Evolutionary conservation across 2,113 vertebrate species (phyloP), one percentile per base, ranked within the genome.

Genomic region (Gobius niger): DNA sequence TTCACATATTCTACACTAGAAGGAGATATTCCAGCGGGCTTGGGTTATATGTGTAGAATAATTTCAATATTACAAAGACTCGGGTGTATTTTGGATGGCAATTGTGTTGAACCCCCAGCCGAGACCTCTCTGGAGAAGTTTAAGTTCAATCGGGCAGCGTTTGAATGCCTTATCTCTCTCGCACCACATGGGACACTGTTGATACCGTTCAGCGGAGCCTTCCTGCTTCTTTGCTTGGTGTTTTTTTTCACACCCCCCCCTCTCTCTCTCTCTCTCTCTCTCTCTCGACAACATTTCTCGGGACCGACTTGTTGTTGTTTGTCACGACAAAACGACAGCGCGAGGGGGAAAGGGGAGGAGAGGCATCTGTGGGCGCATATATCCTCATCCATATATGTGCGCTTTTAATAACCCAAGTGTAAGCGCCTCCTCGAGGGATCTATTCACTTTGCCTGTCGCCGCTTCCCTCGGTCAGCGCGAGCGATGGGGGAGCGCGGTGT

Each of bases 301-400:
- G 65, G 67, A 59, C 74, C 52, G 63, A 47, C 66, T 68, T 70
- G 62, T 66, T 44, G 57, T 40, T 75, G 64, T 73, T 54, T 60
- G 85, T 85, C 84, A 85, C 84, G 78, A 79, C 82, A 74, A 65
- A 89, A 34, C 86, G 83, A 86, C 74, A 85, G 84, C 76, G 72
- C 83, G 85, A 81, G 78, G 67, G 52, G 18, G 7, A 18, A 54
- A 15, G 77, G 7, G 57, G 16, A 34, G 24, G 42, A 40, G 53
- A 19, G 52, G 54, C 18, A 51, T 14, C 49, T 44, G 64, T 44
- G 44, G 24, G 24, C 24, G 24, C 24, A 34, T 34, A 34, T 34
- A 34, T 4, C 24, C 24, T 34, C 24, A 34, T 34, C 24, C 24
- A 4, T 34, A 4, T 34, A 34, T 3, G 24, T 34, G 24, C 24